These are phyloP conservation scores for Drosophila affinis DNA, from an alignment of 2,888 invertebrate genomes.

Conservation along the genomic window DNA sequence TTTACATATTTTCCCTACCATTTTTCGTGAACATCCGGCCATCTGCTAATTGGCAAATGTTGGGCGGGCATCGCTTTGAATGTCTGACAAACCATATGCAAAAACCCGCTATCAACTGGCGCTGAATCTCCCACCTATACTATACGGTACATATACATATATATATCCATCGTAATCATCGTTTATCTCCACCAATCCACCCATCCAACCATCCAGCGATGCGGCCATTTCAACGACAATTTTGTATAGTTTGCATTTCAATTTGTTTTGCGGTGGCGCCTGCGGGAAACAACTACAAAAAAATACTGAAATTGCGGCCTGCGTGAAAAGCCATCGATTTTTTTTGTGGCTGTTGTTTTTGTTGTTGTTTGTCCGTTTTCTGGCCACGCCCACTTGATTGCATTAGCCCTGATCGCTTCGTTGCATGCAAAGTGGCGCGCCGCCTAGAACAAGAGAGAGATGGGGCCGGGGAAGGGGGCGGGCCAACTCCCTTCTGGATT, in stretches of 20 bases:
- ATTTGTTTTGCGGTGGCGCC: constrained; percentile 35
- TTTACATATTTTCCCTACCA: background rate
- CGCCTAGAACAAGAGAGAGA: background rate
- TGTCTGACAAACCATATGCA: background rate
- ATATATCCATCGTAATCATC: background rate
- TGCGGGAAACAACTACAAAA: background rate
- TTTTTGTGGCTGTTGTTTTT: background rate
- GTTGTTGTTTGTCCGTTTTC: constrained; percentile 15
- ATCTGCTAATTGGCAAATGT: constrained; percentile 22
- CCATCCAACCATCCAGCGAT: background rate
- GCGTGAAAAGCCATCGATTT: constrained; percentile 44
- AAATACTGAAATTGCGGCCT: background rate
- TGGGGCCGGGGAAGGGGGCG: background rate
- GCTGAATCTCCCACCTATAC: background rate
- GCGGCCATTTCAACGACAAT: constrained; percentile 5
- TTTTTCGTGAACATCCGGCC: background rate
- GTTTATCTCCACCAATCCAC: background rate
- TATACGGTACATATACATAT: background rate
- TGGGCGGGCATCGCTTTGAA: background rate
- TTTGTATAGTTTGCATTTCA: constrained; percentile 35
- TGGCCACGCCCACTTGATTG: constrained; percentile 52
- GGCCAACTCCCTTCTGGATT: constrained; percentile 23
- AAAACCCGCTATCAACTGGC: constrained; percentile 2
- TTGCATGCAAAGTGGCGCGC: constrained; percentile 30
- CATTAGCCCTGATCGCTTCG: constrained; percentile 42